These are phyloP conservation scores for Dipodomys ordii DNA, from an alignment of 2,113 vertebrate genomes.

Conservation along the genomic window DNA sequence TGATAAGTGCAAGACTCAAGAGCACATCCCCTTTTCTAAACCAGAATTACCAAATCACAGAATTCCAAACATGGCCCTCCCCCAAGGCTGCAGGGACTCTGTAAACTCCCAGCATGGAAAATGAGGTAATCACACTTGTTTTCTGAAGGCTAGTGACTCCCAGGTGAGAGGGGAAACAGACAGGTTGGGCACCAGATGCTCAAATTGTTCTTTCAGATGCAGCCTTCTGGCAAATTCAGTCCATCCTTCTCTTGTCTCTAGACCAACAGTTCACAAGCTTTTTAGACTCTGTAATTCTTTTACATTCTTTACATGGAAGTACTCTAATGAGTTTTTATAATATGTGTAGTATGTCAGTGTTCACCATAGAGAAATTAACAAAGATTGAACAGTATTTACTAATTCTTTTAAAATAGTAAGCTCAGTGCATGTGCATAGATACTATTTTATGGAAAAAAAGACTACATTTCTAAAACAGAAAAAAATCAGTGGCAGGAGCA, in stretches of 20 bases:
- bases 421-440: not conserved
- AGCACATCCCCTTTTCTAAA: not conserved
- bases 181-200: conserved; percentile 52
- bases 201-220: not conserved
- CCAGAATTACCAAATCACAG: not conserved
- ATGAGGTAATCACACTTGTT: conserved; percentile 63
- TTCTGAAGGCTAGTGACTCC: conserved; percentile 37
- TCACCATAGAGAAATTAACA: conserved; percentile 21
- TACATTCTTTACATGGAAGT: not conserved
- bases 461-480: conserved; percentile 19
- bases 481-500: not conserved
- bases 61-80: not conserved
- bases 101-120: conserved; percentile 48
- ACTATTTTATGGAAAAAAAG: conserved; percentile 20
- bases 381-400: not conserved
- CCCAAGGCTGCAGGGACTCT: not conserved
- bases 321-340: not conserved
- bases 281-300: not conserved
- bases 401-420: conserved; percentile 40
- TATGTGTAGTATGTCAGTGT: not conserved
- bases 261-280: not conserved
- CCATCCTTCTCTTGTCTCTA: not conserved
- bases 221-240: not conserved
- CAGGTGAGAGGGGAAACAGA: not conserved
- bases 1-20: not conserved